Base-by-base conservation (phyloP, 1,140 invertebrate species). In the Nephila pilipes region DNA sequence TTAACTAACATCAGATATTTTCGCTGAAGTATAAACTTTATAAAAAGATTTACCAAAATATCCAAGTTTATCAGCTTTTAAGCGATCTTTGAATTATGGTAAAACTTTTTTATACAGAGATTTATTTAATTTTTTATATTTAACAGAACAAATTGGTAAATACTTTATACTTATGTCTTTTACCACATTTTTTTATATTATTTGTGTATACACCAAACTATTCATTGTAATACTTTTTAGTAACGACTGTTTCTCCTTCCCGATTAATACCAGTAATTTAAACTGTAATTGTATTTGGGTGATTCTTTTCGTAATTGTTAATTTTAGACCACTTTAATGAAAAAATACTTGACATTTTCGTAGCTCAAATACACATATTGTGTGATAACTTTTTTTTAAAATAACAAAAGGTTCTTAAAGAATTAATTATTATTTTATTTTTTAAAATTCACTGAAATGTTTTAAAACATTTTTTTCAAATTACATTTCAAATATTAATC, bases 171-270 rank as follows among this genome's bases (percentile, higher is more conserved):
- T 38, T n/a, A n/a, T n/a, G n/a, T n/a, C n/a, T n/a, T 32, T 18
- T 54, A 80, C 12, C 1, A 60, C 36, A 25, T n/a, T n/a, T 90
- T 81, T 60, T 81, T 36, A 38, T 90, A 38, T 90, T 38, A n/a
- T 81, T 81, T 22, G 88, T 90, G 38, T 75, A 90, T 0, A 90
- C 75, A n/a, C 88, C 88, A 10, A 90, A 6, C 69, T 75, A 90
- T 54, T 90, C 79, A 6, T n/a, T 58, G 20, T 90, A 90, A 25
- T 14, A 29, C 18, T 81, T n/a, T n/a, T n/a, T n/a, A n/a, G n/a
- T 60, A n/a, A 90, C 1, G 22, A 80, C 5, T 1, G 46, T n/a
- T n/a, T 90, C 38, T 20, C 88, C 88, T n/a, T 20, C 1, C n/a
- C 38, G 16, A 60, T 90, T 54, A 29, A 90, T 25, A 36, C n/a